Base-by-base conservation (phyloP, 2,888 invertebrate genomes). In the Barypeithes pellucidus region DNA sequence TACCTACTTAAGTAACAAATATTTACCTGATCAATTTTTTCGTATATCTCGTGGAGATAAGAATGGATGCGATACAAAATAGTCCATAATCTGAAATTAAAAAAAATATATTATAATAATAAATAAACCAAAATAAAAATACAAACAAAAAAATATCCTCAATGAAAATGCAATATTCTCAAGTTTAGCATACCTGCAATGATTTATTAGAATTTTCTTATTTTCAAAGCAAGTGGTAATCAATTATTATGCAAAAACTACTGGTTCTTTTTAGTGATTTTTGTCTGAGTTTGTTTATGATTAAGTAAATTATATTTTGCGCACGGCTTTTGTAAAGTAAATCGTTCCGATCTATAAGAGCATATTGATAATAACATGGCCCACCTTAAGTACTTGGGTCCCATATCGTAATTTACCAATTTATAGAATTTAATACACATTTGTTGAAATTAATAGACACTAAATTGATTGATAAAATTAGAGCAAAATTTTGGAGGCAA, bases 71-170 rank as follows among this genome's bases (percentile, higher is more conserved):
- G 52, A 36, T 18, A 67, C 57, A 62, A 62, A 72, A 62, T 60
- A 67, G 72, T 67, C 66, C 72, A 72, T 72, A 72, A 63, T 67
- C 72, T 72, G 67, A 20, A 20, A 67, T 7, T n/a, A 18, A 29
- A 57, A 43, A 22, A 22, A 50, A 9, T 22, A 41, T 41, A 39
- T 39, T 39, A 9, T 9, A 39, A 9, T 43, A 16, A 8, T 43
- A 16, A 29, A 29, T 2, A 29, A 5, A 24, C 24, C 3, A 24
- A 24, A 24, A 24, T 24, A 24, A 39, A 11, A 5, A 39, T 39
- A 39, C n/a, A n/a, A n/a, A n/a, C n/a, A n/a, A n/a, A 8, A 11
- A 12, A 39, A 39, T 9, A 5, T 11, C 12, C 36, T 11, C 2
- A 9, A 3, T 39, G 8, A 9, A 39, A 39, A 2, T n/a, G 39